Conservation (phyloP, 2,113 vertebrate genomes). For the Heteronetta atricapilla region DNA sequence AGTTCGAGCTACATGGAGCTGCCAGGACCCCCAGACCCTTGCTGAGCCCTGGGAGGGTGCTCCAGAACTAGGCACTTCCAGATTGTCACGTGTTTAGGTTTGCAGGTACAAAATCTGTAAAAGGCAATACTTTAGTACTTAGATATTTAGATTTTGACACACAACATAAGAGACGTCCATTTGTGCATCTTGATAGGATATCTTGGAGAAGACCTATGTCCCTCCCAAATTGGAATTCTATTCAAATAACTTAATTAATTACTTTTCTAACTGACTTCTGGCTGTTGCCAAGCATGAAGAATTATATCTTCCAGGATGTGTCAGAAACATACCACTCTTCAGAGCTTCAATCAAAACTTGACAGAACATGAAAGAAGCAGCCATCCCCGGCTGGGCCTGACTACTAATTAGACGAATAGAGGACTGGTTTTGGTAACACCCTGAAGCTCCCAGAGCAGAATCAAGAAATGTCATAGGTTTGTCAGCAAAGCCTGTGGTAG, state of each 20-base stretch:
- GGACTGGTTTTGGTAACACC: background rate
- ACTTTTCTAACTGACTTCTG: background rate
- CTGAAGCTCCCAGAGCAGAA: background rate
- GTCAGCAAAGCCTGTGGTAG: background rate
- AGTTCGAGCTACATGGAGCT: accelerated
- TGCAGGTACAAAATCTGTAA: background rate
- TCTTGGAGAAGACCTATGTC: background rate
- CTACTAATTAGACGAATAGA: background rate
- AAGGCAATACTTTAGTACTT: background rate
- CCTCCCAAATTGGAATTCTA: background rate
- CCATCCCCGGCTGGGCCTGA: background rate
- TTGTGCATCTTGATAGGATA: background rate
- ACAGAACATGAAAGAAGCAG: background rate
- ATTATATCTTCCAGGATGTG: background rate
- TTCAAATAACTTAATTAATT: background rate
- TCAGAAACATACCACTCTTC: background rate
- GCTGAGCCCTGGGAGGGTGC: background rate
- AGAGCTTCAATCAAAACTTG: background rate
- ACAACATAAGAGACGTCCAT: background rate
- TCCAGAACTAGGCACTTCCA: background rate
- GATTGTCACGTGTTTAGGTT: background rate
- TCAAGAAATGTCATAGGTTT: background rate
- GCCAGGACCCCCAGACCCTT: background rate
- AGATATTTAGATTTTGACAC: background rate
- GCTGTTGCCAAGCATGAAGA: background rate